A percentile compares a stretch with the other conserved stretches of the same genome.
These are phyloP conservation scores for Orthonychiurus folsomi DNA, from an alignment of 2,888 invertebrate genomes.

Conservation along the genomic window DNA sequence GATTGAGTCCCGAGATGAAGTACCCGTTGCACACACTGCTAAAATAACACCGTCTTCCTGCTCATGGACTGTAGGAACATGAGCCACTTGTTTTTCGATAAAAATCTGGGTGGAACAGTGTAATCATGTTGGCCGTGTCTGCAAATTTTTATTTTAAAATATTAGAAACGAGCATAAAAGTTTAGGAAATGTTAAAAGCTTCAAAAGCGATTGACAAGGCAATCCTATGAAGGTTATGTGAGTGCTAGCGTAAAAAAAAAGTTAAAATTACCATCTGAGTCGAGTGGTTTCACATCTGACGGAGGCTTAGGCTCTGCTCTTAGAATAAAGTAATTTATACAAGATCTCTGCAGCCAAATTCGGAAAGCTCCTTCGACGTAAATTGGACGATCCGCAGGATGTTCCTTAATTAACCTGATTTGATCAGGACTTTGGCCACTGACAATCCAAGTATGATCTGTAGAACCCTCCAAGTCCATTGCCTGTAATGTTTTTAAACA, in stretches of 20 bases:
- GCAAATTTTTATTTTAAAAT: background rate
- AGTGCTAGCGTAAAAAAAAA: no score
- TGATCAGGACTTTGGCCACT: slow-evolving; percentile 76
- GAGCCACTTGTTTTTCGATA: slow-evolving; percentile 38
- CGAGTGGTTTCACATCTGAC: slow-evolving; percentile 47
- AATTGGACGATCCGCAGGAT: slow-evolving; percentile 54
- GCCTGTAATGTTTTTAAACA: no score
- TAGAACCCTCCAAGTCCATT: slow-evolving; percentile 59
- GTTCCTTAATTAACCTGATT: slow-evolving; percentile 57
- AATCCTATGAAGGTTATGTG: no score
- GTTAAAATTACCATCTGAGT: slow-evolving; percentile 56
- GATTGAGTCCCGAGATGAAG: slow-evolving; percentile 79
- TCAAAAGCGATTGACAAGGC: background rate
- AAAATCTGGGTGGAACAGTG: slow-evolving; percentile 41
- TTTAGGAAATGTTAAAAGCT: background rate
- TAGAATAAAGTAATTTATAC: slow-evolving; percentile 74
- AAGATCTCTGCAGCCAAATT: slow-evolving; percentile 65
- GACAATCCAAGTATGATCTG: slow-evolving; percentile 87
- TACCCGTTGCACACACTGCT: slow-evolving; percentile 81
- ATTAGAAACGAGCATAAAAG: background rate
- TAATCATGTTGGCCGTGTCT: slow-evolving; percentile 1
- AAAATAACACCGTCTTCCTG: slow-evolving; percentile 86
- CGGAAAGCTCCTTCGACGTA: slow-evolving; percentile 76
- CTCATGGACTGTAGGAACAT: slow-evolving; percentile 68
- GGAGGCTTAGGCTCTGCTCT: slow-evolving; percentile 58